Percentiles rank a stretch among this genome's conserved stretches.
Evolutionary conservation across 2,888 invertebrate species (phyloP).

Genomic region (Pseudococcus jackbeardsleyi): DNA sequence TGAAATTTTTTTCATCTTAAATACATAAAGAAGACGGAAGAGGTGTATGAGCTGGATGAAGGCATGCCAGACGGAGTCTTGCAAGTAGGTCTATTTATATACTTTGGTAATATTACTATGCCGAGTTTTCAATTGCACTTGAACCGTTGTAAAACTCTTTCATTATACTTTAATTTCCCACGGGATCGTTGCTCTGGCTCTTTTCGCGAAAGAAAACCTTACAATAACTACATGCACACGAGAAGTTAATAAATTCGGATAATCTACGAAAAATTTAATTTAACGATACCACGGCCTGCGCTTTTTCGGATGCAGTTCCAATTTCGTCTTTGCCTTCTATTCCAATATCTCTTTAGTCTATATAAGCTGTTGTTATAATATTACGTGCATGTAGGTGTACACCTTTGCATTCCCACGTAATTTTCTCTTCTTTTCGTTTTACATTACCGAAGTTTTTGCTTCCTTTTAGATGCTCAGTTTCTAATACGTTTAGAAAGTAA

Average conservation of each 20-base stretch:
- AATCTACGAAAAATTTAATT: slow-evolving; percentile 45
- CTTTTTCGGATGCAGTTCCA: slow-evolving; percentile 39
- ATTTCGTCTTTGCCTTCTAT: background rate
- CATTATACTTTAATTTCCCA: slow-evolving; percentile 61
- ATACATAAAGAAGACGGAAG: background rate
- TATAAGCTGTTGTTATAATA: background rate
- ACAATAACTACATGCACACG: slow-evolving; percentile 22
- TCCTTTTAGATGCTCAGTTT: background rate
- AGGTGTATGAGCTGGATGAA: background rate
- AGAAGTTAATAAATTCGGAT: slow-evolving; percentile 51
- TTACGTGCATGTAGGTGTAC: background rate
- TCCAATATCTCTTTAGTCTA: slow-evolving; percentile 1
- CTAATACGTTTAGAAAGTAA: background rate
- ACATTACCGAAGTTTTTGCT: background rate
- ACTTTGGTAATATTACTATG: slow-evolving; percentile 60
- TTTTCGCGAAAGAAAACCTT: background rate
- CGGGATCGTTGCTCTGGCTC: slow-evolving; percentile 47
- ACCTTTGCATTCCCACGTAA: background rate
- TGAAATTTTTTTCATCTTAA: slow-evolving; percentile 14
- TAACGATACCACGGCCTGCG: slow-evolving; percentile 25
- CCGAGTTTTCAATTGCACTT: slow-evolving; percentile 62
- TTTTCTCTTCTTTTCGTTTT: slow-evolving; percentile 11
- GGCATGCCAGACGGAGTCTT: slow-evolving; percentile 1
- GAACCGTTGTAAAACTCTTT: slow-evolving; percentile 57
- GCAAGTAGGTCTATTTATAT: slow-evolving; percentile 45